Evolutionary conservation across 2,888 invertebrate genomes (phyloP).

Genomic region (Corbicula japonica): DNA sequence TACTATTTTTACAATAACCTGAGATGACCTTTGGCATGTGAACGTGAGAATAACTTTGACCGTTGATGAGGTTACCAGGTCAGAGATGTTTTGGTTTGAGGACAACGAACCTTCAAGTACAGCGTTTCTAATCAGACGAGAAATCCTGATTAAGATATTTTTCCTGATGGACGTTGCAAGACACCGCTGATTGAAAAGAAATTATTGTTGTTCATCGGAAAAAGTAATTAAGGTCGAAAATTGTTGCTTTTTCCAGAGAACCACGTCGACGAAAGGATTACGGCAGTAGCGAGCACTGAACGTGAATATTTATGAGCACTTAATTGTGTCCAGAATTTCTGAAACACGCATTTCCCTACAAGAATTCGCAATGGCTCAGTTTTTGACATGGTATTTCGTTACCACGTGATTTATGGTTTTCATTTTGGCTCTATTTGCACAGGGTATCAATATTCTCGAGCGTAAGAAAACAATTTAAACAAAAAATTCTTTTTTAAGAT

Average conservation of each 20-base stretch:
- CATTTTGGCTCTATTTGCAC: too few species aligned
- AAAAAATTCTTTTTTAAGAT: too few species aligned
- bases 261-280: slow-evolving; percentile 8
- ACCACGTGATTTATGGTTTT: too few species aligned
- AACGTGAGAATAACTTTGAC: slow-evolving; percentile 37
- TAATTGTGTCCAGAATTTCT: slow-evolving; percentile 18
- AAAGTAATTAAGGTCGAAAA: slow-evolving; percentile 9
- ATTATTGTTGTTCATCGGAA: slow-evolving; percentile 4
- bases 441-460: too few species aligned
- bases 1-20: slow-evolving; percentile 46
- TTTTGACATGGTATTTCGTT: too few species aligned
- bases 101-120: slow-evolving; percentile 33
- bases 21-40: slow-evolving; percentile 28
- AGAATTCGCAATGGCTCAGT: too few species aligned
- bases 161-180: neutral
- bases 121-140: neutral
- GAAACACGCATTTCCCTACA: slow-evolving; percentile 1
- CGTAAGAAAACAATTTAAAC: too few species aligned
- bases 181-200: slow-evolving; percentile 6
- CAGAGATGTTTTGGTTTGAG: slow-evolving; percentile 47
- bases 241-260: neutral
- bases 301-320: slow-evolving; percentile 8
- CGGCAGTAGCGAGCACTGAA: neutral
- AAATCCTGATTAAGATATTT: neutral
- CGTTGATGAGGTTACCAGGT: slow-evolving; percentile 42